A percentile compares a stretch with the other conserved stretches of the same genome.
Conservation (phyloP, 2,888 invertebrate genomes). For the Pterobdella sp. region DNA sequence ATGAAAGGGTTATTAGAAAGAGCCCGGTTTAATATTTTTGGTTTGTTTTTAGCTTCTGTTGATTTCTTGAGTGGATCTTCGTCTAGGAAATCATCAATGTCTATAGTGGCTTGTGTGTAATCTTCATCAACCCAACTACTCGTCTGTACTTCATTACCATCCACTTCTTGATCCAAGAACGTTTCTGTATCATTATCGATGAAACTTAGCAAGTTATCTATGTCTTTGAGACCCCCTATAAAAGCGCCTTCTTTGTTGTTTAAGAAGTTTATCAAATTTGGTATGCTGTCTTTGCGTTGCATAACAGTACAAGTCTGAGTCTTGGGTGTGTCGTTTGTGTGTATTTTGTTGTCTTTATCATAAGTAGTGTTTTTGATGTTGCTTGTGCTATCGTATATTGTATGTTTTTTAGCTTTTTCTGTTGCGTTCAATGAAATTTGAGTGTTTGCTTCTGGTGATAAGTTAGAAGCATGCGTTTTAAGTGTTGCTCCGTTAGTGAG, state of each 20-base stretch:
- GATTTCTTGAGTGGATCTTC: background rate
- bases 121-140: slow-evolving; percentile 1
- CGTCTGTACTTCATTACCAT: slow-evolving; percentile 7
- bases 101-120: background rate
- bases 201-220: slow-evolving; percentile 22
- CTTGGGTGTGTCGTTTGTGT: background rate
- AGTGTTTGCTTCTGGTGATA: background rate
- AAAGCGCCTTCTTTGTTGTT: background rate
- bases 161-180: background rate
- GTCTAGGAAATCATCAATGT: slow-evolving; percentile 25
- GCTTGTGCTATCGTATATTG: background rate
- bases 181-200: background rate
- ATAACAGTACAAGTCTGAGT: background rate
- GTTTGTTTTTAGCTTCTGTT: background rate
- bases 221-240: slow-evolving; percentile 24
- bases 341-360: background rate
- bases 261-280: background rate
- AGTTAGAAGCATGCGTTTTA: background rate
- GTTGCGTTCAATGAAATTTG: background rate
- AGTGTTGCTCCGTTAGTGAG: background rate
- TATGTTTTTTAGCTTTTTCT: background rate
- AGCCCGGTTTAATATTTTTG: background rate
- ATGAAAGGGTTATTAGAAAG: slow-evolving; percentile 21
- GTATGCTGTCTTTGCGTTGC: background rate
- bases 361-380: no score